Evolutionary conservation across 2,888 invertebrate genomes (phyloP).

Genomic region (Sinotaia quadrata): DNA sequence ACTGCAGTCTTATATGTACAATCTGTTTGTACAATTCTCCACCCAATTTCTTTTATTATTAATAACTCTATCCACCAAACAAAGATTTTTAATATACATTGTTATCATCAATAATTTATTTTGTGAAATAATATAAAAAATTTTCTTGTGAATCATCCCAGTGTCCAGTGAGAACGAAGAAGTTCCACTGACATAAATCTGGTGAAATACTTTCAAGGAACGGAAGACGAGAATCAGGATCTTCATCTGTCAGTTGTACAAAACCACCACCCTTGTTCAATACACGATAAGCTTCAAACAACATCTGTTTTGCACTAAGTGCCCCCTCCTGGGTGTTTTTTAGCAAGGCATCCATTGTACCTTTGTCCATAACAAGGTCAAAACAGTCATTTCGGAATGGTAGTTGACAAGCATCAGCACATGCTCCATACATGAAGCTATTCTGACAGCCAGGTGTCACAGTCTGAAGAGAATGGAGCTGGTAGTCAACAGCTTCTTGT

Average conservation of each 20-base stretch:
- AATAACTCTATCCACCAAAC: too few relatives aligned
- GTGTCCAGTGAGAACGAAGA: conserved; percentile 10
- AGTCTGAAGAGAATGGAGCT: conserved; percentile 10
- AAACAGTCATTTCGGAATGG: conserved; percentile 31
- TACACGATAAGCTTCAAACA: conserved; percentile 32
- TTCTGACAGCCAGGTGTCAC: not conserved
- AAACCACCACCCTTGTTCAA: conserved; percentile 29
- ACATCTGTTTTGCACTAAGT: conserved; percentile 16
- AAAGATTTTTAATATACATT: too few relatives aligned
- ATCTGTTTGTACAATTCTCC: too few relatives aligned
- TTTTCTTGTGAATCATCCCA: too few relatives aligned
- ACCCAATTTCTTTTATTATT: too few relatives aligned
- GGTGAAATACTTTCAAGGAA: conserved; percentile 28
- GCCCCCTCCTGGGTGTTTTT: conserved; percentile 30
- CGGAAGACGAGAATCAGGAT: conserved; percentile 36
- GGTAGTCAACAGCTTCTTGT: conserved; percentile 27
- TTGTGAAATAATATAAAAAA: too few relatives aligned
- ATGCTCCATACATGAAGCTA: conserved; percentile 10
- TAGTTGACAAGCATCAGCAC: conserved; percentile 32
- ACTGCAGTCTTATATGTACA: too few relatives aligned
- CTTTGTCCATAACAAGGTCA: conserved; percentile 38
- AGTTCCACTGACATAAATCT: not conserved
- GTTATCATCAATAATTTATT: too few relatives aligned
- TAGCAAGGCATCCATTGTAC: conserved; percentile 41
- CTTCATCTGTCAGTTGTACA: conserved; percentile 40